A percentile compares a stretch with the other conserved stretches of the same genome.
Evolutionary conservation across 1,140 invertebrate genomes (phyloP).

Genomic region (Argopecten irradians): DNA sequence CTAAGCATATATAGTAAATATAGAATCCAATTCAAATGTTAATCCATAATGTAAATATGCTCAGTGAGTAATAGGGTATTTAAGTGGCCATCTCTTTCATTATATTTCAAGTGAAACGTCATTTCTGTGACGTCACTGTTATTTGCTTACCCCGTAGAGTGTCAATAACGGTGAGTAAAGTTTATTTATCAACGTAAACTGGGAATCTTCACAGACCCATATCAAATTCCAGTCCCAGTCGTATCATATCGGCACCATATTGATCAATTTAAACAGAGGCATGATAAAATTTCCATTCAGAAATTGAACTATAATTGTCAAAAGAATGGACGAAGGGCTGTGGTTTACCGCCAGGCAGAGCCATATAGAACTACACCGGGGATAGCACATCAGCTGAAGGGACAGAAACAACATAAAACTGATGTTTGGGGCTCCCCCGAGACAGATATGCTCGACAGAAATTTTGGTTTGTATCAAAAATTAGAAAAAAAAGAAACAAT

Average conservation of each 20-base stretch:
- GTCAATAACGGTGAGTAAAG: background rate
- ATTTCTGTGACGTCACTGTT: background rate
- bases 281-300: constrained; percentile 2
- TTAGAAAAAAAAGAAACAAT: background rate
- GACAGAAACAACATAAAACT: background rate
- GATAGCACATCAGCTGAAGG: background rate
- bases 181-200: background rate
- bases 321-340: background rate
- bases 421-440: background rate
- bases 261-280: background rate
- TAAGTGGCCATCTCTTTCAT: background rate
- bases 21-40: background rate
- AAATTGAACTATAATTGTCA: constrained; percentile 12
- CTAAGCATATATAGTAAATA: background rate
- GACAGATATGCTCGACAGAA: background rate
- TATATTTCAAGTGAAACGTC: background rate
- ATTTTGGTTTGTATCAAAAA: constrained; percentile 1
- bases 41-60: background rate
- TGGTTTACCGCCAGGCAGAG: background rate
- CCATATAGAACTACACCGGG: background rate
- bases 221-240: background rate
- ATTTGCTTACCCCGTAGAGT: background rate
- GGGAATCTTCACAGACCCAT: background rate
- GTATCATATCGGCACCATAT: background rate
- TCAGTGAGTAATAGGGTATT: background rate